Evolutionary conservation across 1,140 invertebrate species (phyloP).

Genomic region (Globodera ellingtonae): DNA sequence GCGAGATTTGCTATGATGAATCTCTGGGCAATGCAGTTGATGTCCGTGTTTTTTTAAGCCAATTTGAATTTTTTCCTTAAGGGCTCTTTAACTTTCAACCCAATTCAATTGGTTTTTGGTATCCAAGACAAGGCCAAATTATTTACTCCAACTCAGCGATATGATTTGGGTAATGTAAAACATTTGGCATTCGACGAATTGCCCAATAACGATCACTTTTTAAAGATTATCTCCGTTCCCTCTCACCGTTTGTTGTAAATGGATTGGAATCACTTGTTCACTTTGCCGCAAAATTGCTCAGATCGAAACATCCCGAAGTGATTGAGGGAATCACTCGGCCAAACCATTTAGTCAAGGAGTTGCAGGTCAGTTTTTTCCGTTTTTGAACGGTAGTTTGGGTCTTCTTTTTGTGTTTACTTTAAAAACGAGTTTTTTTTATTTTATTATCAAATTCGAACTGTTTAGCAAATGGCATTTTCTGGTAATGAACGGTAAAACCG

Average conservation of each 20-base stretch:
- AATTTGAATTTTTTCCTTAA: neutral
- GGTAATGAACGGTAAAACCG: too few relatives aligned
- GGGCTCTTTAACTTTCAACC: constrained; percentile 1
- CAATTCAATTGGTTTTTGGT: constrained; percentile 26
- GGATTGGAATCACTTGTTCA: constrained; percentile 26
- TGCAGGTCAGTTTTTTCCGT: constrained; percentile 21
- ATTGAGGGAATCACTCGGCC: constrained; percentile 41
- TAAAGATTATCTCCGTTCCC: constrained; percentile 23
- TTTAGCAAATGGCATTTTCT: too few relatives aligned
- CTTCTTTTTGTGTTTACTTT: too few relatives aligned
- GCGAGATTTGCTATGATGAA: constrained; percentile 22
- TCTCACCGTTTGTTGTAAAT: constrained; percentile 26
- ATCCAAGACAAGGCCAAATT: neutral
- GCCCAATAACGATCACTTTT: neutral
- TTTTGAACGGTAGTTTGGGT: too few relatives aligned
- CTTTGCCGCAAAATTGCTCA: constrained; percentile 30
- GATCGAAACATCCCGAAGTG: constrained; percentile 34
- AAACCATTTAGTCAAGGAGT: constrained; percentile 34
- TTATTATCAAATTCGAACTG: too few relatives aligned
- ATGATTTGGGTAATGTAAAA: constrained; percentile 28
- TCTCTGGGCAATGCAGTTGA: constrained; percentile 13
- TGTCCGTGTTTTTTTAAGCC: neutral
- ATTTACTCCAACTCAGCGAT: constrained; percentile 28
- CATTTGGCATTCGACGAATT: neutral
- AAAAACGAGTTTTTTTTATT: too few relatives aligned